phyloP scores from a whole-genome alignment of 2,888 invertebrate genomes.

The Lucinisca nassula region DNA sequence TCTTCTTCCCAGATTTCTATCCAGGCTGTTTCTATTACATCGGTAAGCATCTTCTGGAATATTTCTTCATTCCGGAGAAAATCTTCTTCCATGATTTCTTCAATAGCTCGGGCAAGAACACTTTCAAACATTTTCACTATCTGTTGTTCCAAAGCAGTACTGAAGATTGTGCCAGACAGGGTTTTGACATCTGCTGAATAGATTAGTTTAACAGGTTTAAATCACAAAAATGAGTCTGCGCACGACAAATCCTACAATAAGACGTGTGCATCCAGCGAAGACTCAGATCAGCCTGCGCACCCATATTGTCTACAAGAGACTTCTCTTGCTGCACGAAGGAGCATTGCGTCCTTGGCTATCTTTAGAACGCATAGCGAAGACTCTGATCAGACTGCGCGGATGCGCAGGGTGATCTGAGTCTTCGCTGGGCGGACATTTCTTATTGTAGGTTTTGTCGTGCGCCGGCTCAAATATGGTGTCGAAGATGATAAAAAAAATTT shows the following conservation, averaged over 20 bases:
- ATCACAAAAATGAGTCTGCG: neutral
- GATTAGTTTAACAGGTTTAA: neutral
- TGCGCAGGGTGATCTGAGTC: too few species aligned
- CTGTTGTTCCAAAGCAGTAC: neutral
- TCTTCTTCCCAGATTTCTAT: neutral
- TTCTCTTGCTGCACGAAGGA: too few species aligned
- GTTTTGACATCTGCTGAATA: neutral
- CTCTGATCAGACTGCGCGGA: too few species aligned
- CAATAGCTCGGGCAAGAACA: neutral
- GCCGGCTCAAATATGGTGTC: too few species aligned
- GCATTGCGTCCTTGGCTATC: too few species aligned
- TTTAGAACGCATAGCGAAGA: too few species aligned
- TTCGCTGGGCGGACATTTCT: too few species aligned
- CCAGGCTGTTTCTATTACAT: neutral
- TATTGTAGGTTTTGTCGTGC: too few species aligned
- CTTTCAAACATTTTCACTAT: neutral
- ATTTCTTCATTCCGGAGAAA: neutral
- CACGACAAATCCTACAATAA: too few species aligned
- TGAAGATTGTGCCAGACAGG: neutral
- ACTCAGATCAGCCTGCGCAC: too few species aligned
- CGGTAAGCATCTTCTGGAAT: neutral
- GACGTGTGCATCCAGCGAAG: too few species aligned
- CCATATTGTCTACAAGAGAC: neutral
- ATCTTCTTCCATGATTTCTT: neutral
- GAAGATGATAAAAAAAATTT: neutral